Evolutionary conservation across 1,140 invertebrate genomes (phyloP), one percentile per base, ranked within the genome.

Genomic region (Aradophagus sp.): DNA sequence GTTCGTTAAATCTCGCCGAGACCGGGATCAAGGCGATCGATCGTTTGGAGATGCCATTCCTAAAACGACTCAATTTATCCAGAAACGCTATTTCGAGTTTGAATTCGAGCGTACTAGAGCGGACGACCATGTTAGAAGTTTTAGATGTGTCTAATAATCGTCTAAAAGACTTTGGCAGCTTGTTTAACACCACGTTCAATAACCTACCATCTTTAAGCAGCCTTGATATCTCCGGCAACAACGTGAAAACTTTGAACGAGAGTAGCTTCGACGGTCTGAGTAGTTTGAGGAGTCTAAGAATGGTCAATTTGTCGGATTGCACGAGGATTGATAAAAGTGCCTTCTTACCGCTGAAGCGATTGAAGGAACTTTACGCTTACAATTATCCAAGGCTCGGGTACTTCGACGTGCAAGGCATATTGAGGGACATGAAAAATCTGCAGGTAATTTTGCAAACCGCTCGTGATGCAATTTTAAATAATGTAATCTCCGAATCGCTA

Each of bases 21-120:
- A 94, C 92, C 1, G 91, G 92, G 7, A 91, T 96, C 4, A 88
- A 84, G 34, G 77, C 84, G 3, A 80, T 95, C 2, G 86, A 88
- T 0, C 88, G 90, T 27, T 78, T 97, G 12, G 95, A 97, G 85
- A 96, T 93, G 16, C 95, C 95, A 4, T 97, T 97, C 76, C 86
- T 97, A 26, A 89, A 91, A 59, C 83, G 85, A 48, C 82, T 97
- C n/a, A 95, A 97, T 84, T 76, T 97, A 5, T 95, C 93, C 0
- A 82, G 88, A 17, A 97, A 97, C 77, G 88, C 89, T 34, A 90
- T 97, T 16, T 84, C 84, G 0, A 85, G 87, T 23, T 83, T 97
- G 5, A 86, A 88, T 11, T 85, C 90, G 4, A 88, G 88, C 48
- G 87, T 90, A 1, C 93, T 97, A 74, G 89, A 93, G 62, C 84